Base-by-base conservation (phyloP, 2,113 vertebrate genomes). In the Hymenochirus boettgeri region DNA sequence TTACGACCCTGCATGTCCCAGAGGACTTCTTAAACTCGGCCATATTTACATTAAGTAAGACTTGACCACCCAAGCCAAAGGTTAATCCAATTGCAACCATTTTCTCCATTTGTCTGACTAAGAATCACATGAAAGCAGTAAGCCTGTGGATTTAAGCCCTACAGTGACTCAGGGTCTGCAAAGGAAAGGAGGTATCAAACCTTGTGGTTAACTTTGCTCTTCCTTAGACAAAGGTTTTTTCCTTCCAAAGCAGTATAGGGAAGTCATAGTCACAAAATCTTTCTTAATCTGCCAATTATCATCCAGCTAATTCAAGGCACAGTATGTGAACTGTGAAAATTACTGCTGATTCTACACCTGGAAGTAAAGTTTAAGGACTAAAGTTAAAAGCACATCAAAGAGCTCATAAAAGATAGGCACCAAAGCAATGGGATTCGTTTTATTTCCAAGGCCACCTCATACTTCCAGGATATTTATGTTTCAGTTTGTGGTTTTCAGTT, bases 121-220 rank as follows among this genome's bases (percentile, higher is more conserved):
- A 58, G 33, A 42, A 35, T 58, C 56, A 58, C 56, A 58, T 58
- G 56, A 58, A 58, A 58, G 56, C 29, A 58, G 56, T 25, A 58
- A 42, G 33, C 37, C 55, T n/a, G 22, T 6, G 13, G 33, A 58
- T 21, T 58, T 5, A 18, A 37, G 56, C 56, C 37, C 33, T 58
- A 37, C 26, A 42, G 56, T 58, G 56, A 58, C 35, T 58, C 56
- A 58, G 56, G 56, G 56, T 42, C 56, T 58, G 56, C 17, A 35
- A 58, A 15, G 35, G 24, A 57, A 39, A 35, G 35, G 33, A 27
- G 31, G 31, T 31, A 57, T 35, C 33, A 58, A 45, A 58, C 17
- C 19, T 13, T 58, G 56, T 45, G 56, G 56, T 58, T 58, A n/a
- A 25, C 56, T 57, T 39, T 33, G 3, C 33, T 57, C 55, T 31